A percentile compares a stretch with the other conserved stretches of the same genome.
phyloP scores from a whole-genome alignment of 1,140 invertebrate species.

The Ceratina calcarata region DNA sequence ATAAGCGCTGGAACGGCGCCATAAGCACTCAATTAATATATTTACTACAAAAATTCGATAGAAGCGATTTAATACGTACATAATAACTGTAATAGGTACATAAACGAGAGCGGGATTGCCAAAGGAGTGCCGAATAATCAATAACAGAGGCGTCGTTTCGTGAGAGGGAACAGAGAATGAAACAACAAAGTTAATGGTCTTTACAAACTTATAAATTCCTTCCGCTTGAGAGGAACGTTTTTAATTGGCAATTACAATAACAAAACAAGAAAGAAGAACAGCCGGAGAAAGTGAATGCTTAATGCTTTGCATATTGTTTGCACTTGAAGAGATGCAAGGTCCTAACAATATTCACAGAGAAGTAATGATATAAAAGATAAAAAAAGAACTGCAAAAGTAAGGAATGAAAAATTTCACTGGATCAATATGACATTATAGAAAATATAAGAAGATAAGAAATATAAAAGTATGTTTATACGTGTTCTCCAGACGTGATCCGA shows the following conservation, averaged over 20 bases:
- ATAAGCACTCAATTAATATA: background rate
- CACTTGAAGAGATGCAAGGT: background rate
- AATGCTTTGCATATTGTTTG: background rate
- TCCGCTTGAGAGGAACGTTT: background rate
- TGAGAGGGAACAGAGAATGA: conserved; percentile 6
- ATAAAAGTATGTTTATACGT: background rate
- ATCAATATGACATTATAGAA: background rate
- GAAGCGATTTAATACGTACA: background rate
- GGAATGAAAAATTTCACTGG: background rate
- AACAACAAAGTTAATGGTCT: background rate
- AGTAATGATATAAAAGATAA: background rate
- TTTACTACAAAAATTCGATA: conserved; percentile 16
- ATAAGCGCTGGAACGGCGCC: no score
- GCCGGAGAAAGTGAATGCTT: background rate
- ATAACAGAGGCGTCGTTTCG: conserved; percentile 49
- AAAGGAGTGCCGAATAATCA: conserved; percentile 47
- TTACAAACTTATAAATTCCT: background rate
- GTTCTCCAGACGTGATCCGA: background rate
- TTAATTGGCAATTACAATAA: no score
- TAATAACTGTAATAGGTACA: no score
- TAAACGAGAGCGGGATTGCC: conserved; percentile 14
- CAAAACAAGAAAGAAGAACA: no score
- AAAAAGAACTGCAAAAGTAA: background rate
- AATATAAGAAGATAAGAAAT: background rate
- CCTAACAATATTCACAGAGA: background rate